Evolutionary conservation across 2,797 vertebrate genomes (phyloP).

Genomic region (Distichodus sexfasciatus): DNA sequence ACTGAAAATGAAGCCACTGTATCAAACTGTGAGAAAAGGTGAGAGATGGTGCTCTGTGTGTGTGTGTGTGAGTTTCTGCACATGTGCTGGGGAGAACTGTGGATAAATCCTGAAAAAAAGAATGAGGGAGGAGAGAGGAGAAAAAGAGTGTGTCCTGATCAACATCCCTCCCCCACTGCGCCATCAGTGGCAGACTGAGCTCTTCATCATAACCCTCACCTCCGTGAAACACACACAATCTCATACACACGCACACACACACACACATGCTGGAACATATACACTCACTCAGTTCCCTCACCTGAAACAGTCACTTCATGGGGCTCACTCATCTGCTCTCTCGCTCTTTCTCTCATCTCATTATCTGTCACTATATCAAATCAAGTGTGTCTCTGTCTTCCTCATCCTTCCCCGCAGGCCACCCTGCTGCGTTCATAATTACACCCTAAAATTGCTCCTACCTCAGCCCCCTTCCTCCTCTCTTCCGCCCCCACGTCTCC

Average conservation of each 20-base stretch:
- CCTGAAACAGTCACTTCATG: constrained; percentile 30
- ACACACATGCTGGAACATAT: constrained; percentile 12
- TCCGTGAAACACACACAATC: constrained; percentile 28
- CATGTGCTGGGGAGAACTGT: neutral
- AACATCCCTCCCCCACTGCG: constrained; percentile 22
- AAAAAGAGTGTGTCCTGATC: constrained; percentile 3
- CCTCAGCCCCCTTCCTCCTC: constrained; percentile 34
- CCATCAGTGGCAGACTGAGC: constrained; percentile 30
- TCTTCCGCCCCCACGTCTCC: constrained; percentile 20
- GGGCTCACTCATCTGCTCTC: constrained; percentile 37
- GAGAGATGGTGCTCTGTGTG: neutral
- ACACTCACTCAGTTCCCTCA: constrained; percentile 21
- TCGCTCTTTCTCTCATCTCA: constrained; percentile 48
- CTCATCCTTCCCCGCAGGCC: constrained; percentile 42
- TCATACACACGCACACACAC: constrained; percentile 15
- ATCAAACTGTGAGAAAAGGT: constrained; percentile 14
- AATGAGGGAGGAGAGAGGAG: neutral
- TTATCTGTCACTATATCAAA: constrained; percentile 65
- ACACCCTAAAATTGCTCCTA: constrained; percentile 57
- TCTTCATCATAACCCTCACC: constrained; percentile 49
- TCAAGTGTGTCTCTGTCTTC: constrained; percentile 56
- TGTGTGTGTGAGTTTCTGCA: neutral
- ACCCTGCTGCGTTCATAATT: constrained; percentile 64
- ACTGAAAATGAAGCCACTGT: constrained; percentile 1
- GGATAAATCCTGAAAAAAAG: neutral